phyloP scores from a whole-genome alignment of 2,888 invertebrate genomes.

The Sarcophaga subvicina region DNA sequence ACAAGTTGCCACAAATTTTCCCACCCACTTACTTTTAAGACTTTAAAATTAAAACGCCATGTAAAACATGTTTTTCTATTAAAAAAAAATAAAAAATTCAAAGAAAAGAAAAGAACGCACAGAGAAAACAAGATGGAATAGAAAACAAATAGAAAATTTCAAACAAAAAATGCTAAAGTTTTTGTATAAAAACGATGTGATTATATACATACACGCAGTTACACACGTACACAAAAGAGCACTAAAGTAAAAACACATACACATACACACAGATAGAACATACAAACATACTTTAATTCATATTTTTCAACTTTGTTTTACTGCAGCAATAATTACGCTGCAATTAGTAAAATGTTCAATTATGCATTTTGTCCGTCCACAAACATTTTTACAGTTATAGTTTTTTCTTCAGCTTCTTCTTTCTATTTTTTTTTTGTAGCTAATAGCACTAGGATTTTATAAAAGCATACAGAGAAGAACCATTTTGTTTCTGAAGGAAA shows the following conservation, averaged over 20 bases:
- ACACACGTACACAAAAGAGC: not conserved
- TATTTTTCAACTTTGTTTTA: slow-evolving; percentile 49
- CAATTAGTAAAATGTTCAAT: slow-evolving; percentile 69
- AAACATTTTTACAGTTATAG: slow-evolving; percentile 46
- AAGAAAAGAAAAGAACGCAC: not conserved
- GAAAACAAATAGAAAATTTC: not conserved
- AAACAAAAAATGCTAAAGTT: not conserved
- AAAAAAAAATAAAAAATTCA: too few species aligned
- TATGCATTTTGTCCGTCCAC: slow-evolving; percentile 65
- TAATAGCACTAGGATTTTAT: slow-evolving; percentile 39
- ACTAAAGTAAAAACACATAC: not conserved
- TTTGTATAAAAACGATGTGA: slow-evolving; percentile 15
- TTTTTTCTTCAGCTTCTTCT: not conserved
- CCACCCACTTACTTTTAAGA: too few species aligned
- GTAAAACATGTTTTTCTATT: too few species aligned
- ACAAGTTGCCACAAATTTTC: too few species aligned
- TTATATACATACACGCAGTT: not conserved
- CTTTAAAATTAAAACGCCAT: too few species aligned
- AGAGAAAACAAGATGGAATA: not conserved
- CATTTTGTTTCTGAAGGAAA: not conserved
- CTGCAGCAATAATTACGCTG: slow-evolving; percentile 67
- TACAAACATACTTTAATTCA: not conserved
- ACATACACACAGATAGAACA: not conserved
- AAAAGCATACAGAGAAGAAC: not conserved
- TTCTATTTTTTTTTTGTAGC: not conserved